Evolutionary conservation across 2,797 vertebrate species (phyloP).

Genomic region (Pristis pectinata): DNA sequence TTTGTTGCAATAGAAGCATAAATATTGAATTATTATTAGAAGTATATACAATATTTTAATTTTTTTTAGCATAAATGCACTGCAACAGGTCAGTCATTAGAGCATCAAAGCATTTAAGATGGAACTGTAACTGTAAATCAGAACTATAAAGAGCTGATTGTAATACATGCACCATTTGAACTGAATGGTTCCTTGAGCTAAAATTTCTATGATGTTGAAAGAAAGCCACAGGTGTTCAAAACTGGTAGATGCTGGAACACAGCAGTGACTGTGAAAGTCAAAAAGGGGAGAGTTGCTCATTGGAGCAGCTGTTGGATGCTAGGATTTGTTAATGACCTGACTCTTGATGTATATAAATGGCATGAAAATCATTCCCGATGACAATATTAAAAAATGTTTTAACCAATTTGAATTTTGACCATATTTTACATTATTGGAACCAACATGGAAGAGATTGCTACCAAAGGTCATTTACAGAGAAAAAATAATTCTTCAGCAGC

Average conservation of each 20-base stretch:
- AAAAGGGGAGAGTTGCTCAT: neutral
- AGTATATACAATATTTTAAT: too few species aligned
- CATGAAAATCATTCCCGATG: neutral
- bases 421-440: neutral
- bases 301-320: neutral
- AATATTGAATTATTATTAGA: neutral
- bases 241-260: neutral
- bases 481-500: neutral
- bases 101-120: neutral
- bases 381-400: neutral
- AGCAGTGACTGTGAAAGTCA: neutral
- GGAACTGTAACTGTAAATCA: neutral
- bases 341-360: neutral
- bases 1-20: too few species aligned
- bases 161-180: neutral
- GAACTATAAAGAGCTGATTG: neutral
- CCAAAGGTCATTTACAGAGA: neutral
- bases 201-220: neutral
- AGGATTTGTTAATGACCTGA: neutral
- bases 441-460: neutral
- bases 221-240: neutral
- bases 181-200: neutral
- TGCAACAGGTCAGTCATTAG: neutral
- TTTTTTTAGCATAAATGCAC: neutral
- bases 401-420: neutral